Percentiles rank a stretch among this genome's conserved stretches.
Conservation (phyloP, 2,888 invertebrate genomes). For the Coleophora flavipennella region DNA sequence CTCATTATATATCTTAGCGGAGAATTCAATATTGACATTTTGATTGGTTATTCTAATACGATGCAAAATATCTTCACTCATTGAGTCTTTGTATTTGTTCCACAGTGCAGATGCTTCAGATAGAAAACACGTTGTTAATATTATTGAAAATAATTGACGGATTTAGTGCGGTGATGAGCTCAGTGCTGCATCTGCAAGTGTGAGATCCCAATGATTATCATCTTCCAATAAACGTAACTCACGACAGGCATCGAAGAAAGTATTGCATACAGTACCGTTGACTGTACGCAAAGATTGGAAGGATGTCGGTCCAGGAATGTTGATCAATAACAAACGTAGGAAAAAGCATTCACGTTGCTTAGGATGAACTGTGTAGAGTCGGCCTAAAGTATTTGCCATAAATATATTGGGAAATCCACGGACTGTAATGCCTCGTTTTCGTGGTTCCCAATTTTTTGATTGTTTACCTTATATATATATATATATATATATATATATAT, state of each 20-base stretch:
- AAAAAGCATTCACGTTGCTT: constrained; percentile 29
- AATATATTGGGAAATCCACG: constrained; percentile 19
- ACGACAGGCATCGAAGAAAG: not conserved
- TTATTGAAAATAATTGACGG: constrained; percentile 11
- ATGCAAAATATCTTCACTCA: constrained; percentile 13
- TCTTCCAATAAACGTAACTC: constrained; percentile 6
- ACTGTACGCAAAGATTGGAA: constrained; percentile 10
- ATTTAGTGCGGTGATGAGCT: constrained; percentile 11
- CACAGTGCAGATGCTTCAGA: constrained; percentile 8
- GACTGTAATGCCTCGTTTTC: constrained; percentile 21
- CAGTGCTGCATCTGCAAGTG: constrained; percentile 16
- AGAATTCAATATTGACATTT: not conserved
- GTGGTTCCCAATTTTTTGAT: constrained; percentile 16
- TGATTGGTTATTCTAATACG: not conserved
- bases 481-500: too few relatives aligned
- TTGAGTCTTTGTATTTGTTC: constrained; percentile 11
- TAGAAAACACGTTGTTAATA: constrained; percentile 13
- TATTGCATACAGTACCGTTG: not conserved
- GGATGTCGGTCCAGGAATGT: constrained; percentile 26
- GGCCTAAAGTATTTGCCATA: constrained; percentile 28
- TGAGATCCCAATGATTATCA: constrained; percentile 20
- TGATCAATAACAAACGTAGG: constrained; percentile 28
- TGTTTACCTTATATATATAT: too few relatives aligned
- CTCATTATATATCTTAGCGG: not conserved
- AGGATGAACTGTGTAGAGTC: too few relatives aligned